Percentiles rank a stretch among this genome's conserved stretches.
These are phyloP conservation scores for Drosophila auraria DNA, from an alignment of 1,140 invertebrate genomes.

Conservation along the genomic window DNA sequence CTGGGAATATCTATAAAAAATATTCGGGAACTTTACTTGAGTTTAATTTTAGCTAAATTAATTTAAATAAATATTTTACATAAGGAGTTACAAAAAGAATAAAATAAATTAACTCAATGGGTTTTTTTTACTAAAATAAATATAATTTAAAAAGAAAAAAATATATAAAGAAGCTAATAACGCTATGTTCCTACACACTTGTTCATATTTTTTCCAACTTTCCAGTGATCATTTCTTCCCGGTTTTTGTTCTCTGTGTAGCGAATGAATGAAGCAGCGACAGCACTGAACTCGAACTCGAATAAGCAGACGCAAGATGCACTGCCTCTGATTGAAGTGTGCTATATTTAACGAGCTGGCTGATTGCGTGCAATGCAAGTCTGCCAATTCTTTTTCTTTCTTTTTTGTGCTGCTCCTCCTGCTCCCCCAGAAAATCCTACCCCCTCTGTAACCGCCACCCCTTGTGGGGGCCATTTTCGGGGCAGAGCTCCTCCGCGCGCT, in stretches of 20 bases:
- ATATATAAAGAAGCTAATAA: too few species aligned
- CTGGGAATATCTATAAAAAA: too few species aligned
- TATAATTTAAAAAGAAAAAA: too few species aligned
- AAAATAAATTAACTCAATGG: too few species aligned
- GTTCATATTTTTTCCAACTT: too few species aligned
- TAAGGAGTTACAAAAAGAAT: too few species aligned
- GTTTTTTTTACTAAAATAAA: too few species aligned
- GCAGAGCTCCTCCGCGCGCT: conserved; percentile 23
- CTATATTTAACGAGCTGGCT: conserved; percentile 71
- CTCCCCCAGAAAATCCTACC: background rate
- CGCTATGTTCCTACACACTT: too few species aligned
- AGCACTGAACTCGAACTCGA: conserved; percentile 65
- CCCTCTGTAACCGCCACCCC: background rate
- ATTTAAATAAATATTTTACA: background rate
- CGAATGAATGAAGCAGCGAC: conserved; percentile 37
- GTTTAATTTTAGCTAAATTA: too few species aligned
- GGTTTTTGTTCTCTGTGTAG: conserved; percentile 3
- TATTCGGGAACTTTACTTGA: too few species aligned
- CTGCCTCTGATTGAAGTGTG: conserved; percentile 76
- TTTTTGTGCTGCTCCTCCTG: background rate
- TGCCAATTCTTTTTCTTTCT: conserved; percentile 56
- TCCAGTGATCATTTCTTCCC: too few species aligned
- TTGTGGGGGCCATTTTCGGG: conserved; percentile 12
- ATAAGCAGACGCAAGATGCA: conserved; percentile 48
- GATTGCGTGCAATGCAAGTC: conserved; percentile 63